A percentile compares a stretch with the other conserved stretches of the same genome.
Evolutionary conservation across 2,797 vertebrate species (phyloP).

Genomic region (Leptatherina wallacei): DNA sequence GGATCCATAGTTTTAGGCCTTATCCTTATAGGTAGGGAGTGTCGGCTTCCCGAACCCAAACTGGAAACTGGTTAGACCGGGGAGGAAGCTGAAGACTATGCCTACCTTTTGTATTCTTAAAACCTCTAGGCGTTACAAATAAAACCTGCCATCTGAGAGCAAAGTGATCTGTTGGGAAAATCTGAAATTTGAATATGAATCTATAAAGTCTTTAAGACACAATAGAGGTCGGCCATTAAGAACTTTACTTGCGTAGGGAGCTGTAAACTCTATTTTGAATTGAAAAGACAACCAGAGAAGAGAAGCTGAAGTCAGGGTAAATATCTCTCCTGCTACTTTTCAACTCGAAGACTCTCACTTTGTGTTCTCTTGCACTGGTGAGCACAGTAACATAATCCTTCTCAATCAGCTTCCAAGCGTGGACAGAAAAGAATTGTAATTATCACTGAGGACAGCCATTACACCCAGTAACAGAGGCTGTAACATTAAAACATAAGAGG

Average conservation of each 20-base stretch:
- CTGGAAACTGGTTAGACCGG: not conserved
- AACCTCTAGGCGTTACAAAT: not conserved
- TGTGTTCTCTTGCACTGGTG: not conserved
- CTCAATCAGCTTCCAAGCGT: constrained; percentile 22
- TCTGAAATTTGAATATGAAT: not conserved
- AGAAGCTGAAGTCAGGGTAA: too few species aligned
- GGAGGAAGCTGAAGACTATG: not conserved
- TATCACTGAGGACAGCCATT: not conserved
- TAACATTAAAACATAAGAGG: not conserved
- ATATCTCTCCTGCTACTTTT: too few species aligned
- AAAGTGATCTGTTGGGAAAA: not conserved
- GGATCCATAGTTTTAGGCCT: not conserved
- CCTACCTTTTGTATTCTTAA: not conserved
- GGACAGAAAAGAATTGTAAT: constrained; percentile 29
- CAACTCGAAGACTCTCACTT: constrained; percentile 5
- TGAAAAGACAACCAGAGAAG: not conserved
- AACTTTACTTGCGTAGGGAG: not conserved
- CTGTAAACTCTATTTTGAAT: not conserved
- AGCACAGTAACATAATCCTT: constrained; percentile 13
- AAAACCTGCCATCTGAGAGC: not conserved
- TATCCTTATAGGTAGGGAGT: not conserved
- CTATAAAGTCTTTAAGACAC: not conserved
- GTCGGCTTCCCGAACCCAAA: not conserved
- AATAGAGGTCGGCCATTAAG: not conserved
- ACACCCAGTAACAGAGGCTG: constrained; percentile 10